Conservation (phyloP, 2,888 invertebrate species). For the Mesorhabditis belari region DNA sequence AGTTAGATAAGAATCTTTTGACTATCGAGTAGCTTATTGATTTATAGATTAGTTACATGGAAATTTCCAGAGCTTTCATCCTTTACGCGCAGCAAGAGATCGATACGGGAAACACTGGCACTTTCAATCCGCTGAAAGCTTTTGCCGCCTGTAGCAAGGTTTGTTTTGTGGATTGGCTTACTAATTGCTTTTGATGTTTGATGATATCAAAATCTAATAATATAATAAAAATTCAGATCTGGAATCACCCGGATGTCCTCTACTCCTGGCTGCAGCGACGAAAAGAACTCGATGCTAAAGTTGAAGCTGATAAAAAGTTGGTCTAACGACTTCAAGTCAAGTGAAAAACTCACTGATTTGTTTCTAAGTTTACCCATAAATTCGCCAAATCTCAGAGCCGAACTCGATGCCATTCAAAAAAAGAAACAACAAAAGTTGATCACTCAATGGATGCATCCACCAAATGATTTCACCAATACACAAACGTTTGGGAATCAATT, state of each 20-base stretch:
- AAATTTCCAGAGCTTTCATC: slow-evolving; percentile 64
- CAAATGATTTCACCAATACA: no score
- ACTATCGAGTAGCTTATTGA: background rate
- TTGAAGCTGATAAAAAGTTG: slow-evolving; percentile 9
- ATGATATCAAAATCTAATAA: background rate
- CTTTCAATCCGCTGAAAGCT: slow-evolving; percentile 84
- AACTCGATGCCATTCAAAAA: no score
- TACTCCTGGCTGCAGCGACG: slow-evolving; percentile 21
- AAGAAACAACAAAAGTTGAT: no score
- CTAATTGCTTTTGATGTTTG: slow-evolving; percentile 1
- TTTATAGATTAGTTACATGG: background rate
- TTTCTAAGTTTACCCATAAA: no score
- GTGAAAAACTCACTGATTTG: no score
- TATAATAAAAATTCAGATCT: slow-evolving; percentile 53
- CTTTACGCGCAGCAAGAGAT: slow-evolving; percentile 64
- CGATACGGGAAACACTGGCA: slow-evolving; percentile 21
- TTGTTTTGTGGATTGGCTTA: slow-evolving; percentile 20
- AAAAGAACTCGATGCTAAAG: slow-evolving; percentile 9
- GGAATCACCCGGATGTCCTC: slow-evolving; percentile 59
- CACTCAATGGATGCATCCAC: no score
- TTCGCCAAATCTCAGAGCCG: no score
- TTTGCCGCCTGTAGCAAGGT: slow-evolving; percentile 96
- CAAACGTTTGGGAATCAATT: no score
- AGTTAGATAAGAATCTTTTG: background rate
- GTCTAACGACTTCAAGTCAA: background rate